Evolutionary conservation across 2,888 invertebrate species (phyloP), one percentile per base, ranked within the genome.

Genomic region (Cancer borealis): DNA sequence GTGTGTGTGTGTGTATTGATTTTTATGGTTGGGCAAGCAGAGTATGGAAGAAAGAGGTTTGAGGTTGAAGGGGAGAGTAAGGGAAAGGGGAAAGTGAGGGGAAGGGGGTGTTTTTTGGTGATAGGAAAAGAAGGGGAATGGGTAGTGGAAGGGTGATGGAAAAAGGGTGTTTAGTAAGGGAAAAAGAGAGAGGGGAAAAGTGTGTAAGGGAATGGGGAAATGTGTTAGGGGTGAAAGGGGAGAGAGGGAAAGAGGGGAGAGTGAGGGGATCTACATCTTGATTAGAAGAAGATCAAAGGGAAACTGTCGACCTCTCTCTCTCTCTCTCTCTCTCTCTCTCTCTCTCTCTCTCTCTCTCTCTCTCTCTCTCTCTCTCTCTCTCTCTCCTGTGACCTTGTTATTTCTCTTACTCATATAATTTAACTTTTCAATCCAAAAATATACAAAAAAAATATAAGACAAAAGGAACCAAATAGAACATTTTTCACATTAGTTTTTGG

Each of bases 301-400:
- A 30, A 79, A 30, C 12, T 10, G 79, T 30, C 8, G 2, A 17
- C 0, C 79, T 79, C 26, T n/a, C 26, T 79, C 26, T 26, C 79
- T 79, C 79, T 79, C 79, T 79, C 79, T 79, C 79, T 79, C 79
- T n/a, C 26, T 79, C 26, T 26, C 79, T 79, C 30, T 30, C 30
- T 30, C 79, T 79, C 79, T 79, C 79, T 79, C 79, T 79, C 79
- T 79, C 79, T 79, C 79, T 79, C 79, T 79, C 79, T 79, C 79
- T 79, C 79, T 79, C 79, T 79, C 79, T 79, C 79, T 79, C 79
- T 79, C 79, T 79, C 79, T 79, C 79, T 79, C 79, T 79, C 79
- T 79, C 79, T 26, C 30, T 79, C 30, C 6, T 30, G 79, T 79
- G 26, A 79, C 10, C 30, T 79, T 26, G 79, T 21, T 66, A 66